phyloP scores from a whole-genome alignment of 1,140 invertebrate species.

The Aphaenogaster rudis region DNA sequence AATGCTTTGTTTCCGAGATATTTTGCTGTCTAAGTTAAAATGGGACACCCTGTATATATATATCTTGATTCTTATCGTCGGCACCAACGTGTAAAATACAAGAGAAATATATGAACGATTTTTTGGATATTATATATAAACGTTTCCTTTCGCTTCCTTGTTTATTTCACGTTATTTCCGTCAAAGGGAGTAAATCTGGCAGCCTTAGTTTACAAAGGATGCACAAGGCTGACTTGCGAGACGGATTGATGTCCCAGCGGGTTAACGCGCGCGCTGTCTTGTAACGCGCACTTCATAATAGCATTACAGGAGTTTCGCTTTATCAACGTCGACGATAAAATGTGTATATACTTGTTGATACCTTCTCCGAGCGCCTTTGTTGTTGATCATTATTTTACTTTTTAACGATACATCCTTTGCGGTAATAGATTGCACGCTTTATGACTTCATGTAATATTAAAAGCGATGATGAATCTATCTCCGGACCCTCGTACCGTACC shows the following conservation, averaged over 20 bases:
- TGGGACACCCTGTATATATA: not conserved
- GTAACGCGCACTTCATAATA: constrained; percentile 52
- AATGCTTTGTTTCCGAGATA: too few relatives aligned
- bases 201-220: constrained; percentile 26
- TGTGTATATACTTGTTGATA: constrained; percentile 42
- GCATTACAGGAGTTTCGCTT: constrained; percentile 57
- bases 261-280: constrained; percentile 49
- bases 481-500: not conserved
- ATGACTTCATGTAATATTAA: constrained; percentile 34
- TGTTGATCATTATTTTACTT: constrained; percentile 18
- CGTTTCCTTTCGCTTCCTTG: not conserved
- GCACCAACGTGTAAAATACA: not conserved
- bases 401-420: constrained; percentile 1
- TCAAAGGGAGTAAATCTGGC: constrained; percentile 28
- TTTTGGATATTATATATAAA: not conserved
- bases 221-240: constrained; percentile 39
- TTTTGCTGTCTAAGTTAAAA: too few relatives aligned
- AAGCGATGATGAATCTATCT: constrained; percentile 29
- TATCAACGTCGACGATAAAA: constrained; percentile 56
- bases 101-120: not conserved
- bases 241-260: constrained; percentile 55
- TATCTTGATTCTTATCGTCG: not conserved
- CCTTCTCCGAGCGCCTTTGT: not conserved
- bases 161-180: constrained; percentile 9
- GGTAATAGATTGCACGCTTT: constrained; percentile 19